These are phyloP conservation scores for Limnephilus auricula DNA, from an alignment of 2,888 invertebrate species.

Conservation along the genomic window DNA sequence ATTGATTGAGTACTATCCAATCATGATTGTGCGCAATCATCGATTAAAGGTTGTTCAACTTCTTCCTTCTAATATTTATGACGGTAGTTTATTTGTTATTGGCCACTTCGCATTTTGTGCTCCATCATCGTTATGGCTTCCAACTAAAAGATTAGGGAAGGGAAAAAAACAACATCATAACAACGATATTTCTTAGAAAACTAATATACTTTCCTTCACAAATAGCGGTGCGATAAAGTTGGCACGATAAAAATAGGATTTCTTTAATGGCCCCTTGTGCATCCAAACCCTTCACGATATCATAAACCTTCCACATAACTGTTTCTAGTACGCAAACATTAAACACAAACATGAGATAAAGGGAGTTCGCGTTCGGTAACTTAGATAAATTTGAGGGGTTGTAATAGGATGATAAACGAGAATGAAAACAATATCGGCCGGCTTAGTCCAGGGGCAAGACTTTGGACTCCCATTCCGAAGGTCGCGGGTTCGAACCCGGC, in stretches of 20 bases:
- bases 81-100: neutral
- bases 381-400: neutral
- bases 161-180: neutral
- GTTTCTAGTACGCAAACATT: neutral
- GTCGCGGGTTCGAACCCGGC: too few relatives aligned
- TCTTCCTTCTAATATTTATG: neutral
- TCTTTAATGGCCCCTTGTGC: neutral
- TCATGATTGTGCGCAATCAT: neutral
- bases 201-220: neutral
- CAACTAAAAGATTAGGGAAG: neutral
- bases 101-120: neutral
- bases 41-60: neutral
- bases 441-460: too few relatives aligned
- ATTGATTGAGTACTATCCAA: neutral
- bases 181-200: conserved; percentile 2
- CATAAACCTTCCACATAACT: neutral
- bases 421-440: neutral
- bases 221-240: neutral
- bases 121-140: neutral
- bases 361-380: neutral
- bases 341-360: neutral
- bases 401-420: neutral
- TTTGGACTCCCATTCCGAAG: too few relatives aligned
- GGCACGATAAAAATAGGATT: neutral
- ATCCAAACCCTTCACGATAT: neutral